A percentile compares a stretch with the other conserved stretches of the same genome.
phyloP scores from a whole-genome alignment of 2,797 vertebrate species.

The Tenualosa thibaudeaui region DNA sequence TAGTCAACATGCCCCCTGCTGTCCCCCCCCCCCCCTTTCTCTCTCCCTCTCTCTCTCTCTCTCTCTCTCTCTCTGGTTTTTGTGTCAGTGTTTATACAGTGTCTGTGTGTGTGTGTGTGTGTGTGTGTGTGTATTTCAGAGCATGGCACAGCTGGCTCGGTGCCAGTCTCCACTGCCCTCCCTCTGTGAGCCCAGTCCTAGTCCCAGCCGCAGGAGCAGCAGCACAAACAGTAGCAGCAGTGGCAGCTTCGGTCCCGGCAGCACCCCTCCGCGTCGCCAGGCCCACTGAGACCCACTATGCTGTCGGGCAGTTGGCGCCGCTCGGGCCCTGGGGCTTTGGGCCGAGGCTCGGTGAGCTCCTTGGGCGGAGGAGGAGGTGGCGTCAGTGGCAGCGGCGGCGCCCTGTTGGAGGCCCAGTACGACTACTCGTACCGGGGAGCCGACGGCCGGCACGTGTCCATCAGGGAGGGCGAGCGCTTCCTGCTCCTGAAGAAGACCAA shows the following conservation, averaged over 20 bases:
- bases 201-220: not conserved
- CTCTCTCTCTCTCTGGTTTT: not conserved
- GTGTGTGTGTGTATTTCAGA: slow-evolving; percentile 60
- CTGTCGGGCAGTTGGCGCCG: slow-evolving; percentile 78
- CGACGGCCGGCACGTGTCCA: slow-evolving; percentile 81
- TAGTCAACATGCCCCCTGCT: not conserved
- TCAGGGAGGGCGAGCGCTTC: slow-evolving; percentile 86
- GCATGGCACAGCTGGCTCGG: slow-evolving; percentile 61
- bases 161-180: slow-evolving; percentile 53
- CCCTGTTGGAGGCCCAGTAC: slow-evolving; percentile 83
- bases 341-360: slow-evolving; percentile 35
- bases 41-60: not conserved
- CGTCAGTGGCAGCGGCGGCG: slow-evolving; percentile 37
- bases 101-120: slow-evolving; percentile 19
- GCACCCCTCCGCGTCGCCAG: not conserved
- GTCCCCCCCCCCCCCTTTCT: not conserved
- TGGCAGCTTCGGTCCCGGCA: not conserved
- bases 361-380: slow-evolving; percentile 37
- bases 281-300: slow-evolving; percentile 76
- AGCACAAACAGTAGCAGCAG: not conserved
- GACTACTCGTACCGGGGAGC: slow-evolving; percentile 80
- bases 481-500: slow-evolving; percentile 85
- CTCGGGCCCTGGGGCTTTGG: slow-evolving; percentile 44
- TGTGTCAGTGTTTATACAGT: slow-evolving; percentile 28
- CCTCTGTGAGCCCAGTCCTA: slow-evolving; percentile 27